phyloP scores from a whole-genome alignment of 2,888 invertebrate genomes.

The Latrodectus hesperus region DNA sequence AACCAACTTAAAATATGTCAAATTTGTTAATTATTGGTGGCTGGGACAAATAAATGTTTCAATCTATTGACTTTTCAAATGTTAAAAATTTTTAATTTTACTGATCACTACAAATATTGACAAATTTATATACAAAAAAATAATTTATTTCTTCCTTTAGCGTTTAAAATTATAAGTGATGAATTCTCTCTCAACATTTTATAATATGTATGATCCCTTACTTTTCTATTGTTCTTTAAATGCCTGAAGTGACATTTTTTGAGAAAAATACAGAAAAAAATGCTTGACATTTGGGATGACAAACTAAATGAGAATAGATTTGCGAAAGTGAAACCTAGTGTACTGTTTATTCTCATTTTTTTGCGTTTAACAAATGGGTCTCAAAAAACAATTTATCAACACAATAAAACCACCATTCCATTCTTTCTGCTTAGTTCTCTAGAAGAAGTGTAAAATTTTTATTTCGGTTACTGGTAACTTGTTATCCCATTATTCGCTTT shows the following conservation, averaged over 20 bases:
- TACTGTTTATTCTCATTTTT: constrained; percentile 21
- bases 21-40: no score
- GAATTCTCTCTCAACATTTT: constrained; percentile 28
- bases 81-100: no score
- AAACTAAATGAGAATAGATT: constrained; percentile 57
- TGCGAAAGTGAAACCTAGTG: constrained; percentile 32
- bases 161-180: no score
- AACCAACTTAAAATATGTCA: no score
- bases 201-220: background rate
- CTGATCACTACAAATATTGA: no score
- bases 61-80: no score
- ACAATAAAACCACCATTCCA: constrained; percentile 39
- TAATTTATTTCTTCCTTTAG: no score
- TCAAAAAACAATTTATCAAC: constrained; percentile 36
- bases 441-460: background rate
- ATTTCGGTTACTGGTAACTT: background rate
- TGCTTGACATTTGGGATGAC: constrained; percentile 24
- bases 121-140: no score
- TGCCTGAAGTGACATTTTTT: constrained; percentile 23
- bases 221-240: background rate
- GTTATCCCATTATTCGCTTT: background rate
- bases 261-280: constrained; percentile 9
- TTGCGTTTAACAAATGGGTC: background rate
- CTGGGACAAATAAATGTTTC: no score
- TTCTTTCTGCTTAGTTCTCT: background rate